Evolutionary conservation across 2,797 vertebrate species (phyloP).

Genomic region (Neopelma chrysocephalum): DNA sequence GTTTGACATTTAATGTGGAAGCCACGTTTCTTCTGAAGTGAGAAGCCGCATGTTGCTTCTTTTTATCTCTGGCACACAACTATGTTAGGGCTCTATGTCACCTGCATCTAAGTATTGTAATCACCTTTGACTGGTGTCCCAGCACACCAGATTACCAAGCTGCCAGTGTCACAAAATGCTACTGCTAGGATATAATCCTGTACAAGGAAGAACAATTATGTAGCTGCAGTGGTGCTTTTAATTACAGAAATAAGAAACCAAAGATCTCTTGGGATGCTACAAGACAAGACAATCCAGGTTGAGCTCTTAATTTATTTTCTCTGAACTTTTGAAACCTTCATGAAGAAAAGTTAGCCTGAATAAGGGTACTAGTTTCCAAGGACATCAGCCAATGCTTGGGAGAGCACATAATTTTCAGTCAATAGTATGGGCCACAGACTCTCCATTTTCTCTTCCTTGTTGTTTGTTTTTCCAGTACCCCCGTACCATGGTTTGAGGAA

Average conservation of each 20-base stretch:
- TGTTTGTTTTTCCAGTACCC: neutral
- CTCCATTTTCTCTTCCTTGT: neutral
- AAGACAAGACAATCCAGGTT: neutral
- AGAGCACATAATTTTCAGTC: neutral
- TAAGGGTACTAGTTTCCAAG: neutral
- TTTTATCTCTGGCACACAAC: neutral
- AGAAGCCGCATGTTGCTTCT: neutral
- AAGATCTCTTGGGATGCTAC: neutral
- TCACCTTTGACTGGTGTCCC: constrained; percentile 7
- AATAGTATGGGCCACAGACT: neutral
- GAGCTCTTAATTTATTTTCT: neutral
- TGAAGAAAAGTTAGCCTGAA: neutral
- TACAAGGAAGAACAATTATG: neutral
- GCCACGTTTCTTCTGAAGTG: neutral
- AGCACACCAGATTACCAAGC: neutral
- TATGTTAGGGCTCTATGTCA: neutral
- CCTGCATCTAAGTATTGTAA: constrained; percentile 17
- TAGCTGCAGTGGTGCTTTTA: neutral
- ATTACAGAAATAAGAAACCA: constrained; percentile 49
- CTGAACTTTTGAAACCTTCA: neutral
- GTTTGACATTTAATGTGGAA: neutral
- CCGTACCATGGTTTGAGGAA: neutral
- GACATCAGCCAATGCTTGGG: neutral
- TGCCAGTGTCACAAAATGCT: constrained; percentile 4
- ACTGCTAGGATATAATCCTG: constrained; percentile 2